These are phyloP conservation scores for Picathartes gymnocephalus DNA, from an alignment of 2,113 vertebrate genomes.

Conservation along the genomic window DNA sequence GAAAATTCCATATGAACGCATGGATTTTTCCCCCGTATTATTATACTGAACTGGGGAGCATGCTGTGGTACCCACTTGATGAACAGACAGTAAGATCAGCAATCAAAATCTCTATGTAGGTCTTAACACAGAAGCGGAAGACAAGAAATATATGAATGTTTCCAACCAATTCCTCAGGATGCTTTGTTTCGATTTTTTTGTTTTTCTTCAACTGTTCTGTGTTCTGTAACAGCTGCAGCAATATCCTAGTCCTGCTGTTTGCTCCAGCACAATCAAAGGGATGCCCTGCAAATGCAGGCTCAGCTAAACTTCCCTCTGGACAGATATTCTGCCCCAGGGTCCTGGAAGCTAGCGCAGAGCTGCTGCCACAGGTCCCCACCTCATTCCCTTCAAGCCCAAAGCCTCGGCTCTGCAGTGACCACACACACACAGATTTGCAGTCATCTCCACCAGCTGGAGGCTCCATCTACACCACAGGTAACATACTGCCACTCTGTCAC, in stretches of 20 bases:
- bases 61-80: neutral
- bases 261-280: neutral
- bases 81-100: neutral
- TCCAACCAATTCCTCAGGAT: neutral
- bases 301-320: neutral
- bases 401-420: neutral
- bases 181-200: neutral
- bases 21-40: accelerated
- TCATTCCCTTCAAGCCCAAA: neutral
- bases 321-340: neutral
- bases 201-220: neutral
- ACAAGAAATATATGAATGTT: neutral
- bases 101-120: neutral
- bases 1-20: neutral
- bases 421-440: accelerated
- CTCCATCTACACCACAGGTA: neutral
- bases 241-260: neutral
- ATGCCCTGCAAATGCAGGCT: neutral
- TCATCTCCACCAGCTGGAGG: neutral
- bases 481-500: neutral
- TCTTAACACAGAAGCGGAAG: neutral
- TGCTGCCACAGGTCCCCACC: neutral
- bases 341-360: neutral
- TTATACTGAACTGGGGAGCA: neutral
- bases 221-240: neutral